Base-by-base conservation (phyloP, 2,797 vertebrate genomes). In the Australoheros facetus region DNA sequence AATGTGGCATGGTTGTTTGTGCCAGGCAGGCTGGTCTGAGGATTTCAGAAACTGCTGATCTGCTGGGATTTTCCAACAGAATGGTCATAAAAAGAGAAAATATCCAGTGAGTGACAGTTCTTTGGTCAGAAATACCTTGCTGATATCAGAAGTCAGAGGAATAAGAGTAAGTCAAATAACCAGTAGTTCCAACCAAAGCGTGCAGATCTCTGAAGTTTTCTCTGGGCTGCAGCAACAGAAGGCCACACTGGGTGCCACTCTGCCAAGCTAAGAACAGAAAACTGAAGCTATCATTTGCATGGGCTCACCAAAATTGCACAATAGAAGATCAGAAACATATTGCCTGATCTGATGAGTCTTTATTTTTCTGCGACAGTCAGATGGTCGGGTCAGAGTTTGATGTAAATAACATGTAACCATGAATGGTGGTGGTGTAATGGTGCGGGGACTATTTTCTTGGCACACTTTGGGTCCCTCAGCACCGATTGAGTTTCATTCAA, bases 291-390 rank as follows among this genome's bases (percentile, higher is more conserved):
- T 42, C 42, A 16, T 42, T 42, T n/a, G 23, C 4, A 62, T 0
- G 39, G 13, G n/a, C 39, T 62, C 2, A 62, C 7, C 34, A 42
- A 62, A 42, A 62, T 62, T 39, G 16, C 19, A 14, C 12, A 62
- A 21, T 42, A 62, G 23, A 42, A 23, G 13, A 23, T 39, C 39
- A 14, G 1, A 39, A 60, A 62, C 39, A 5, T 34, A 39, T 16
- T 39, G n/a, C 34, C 12, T 23, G n/a, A n/a, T 62, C 34, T 62
- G 34, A 16, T 3, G 7, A 62, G 34, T 39, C 12, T 1, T 16
- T n/a, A 39, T 34, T 2, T 62, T 23, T 16, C 13, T 62, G 39
- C 23, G n/a, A 42, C 34, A 39, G 39, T 3, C 1, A 0, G 0
- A 62, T 62, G 59, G 0, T 62, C 13, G 37, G 37, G 37, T 39